Evolutionary conservation across 2,113 vertebrate species (phyloP).

Genomic region (Cygnus buccinator): DNA sequence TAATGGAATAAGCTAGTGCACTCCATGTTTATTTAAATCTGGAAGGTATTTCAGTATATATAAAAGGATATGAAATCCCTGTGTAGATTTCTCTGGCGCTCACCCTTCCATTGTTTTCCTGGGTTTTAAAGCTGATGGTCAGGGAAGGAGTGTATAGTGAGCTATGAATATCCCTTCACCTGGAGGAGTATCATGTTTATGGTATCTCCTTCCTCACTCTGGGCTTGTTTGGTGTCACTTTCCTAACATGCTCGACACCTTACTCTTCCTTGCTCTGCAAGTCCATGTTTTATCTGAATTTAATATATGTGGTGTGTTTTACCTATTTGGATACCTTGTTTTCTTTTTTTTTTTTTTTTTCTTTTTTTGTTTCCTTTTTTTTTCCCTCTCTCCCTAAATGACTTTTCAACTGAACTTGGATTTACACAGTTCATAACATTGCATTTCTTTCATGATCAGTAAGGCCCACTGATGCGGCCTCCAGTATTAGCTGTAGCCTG

Average conservation of each 20-base stretch:
- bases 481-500: background rate
- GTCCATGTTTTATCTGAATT: background rate
- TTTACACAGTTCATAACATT: background rate
- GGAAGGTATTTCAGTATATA: background rate
- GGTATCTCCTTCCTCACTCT: background rate
- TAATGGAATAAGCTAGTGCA: background rate
- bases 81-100: background rate
- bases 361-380: background rate
- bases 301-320: background rate
- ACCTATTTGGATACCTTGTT: background rate
- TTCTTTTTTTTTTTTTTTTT: background rate
- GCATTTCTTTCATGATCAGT: background rate
- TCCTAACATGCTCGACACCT: background rate
- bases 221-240: background rate
- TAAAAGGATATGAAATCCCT: background rate
- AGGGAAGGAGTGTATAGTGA: background rate
- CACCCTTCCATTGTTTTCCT: background rate
- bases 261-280: background rate
- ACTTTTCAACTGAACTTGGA: background rate
- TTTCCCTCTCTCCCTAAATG: too few relatives aligned
- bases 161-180: background rate
- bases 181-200: background rate
- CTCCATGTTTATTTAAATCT: background rate
- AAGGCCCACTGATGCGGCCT: background rate
- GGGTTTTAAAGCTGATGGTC: background rate